Conservation (phyloP, 2,113 vertebrate species). For the Serilophus lunatus region DNA sequence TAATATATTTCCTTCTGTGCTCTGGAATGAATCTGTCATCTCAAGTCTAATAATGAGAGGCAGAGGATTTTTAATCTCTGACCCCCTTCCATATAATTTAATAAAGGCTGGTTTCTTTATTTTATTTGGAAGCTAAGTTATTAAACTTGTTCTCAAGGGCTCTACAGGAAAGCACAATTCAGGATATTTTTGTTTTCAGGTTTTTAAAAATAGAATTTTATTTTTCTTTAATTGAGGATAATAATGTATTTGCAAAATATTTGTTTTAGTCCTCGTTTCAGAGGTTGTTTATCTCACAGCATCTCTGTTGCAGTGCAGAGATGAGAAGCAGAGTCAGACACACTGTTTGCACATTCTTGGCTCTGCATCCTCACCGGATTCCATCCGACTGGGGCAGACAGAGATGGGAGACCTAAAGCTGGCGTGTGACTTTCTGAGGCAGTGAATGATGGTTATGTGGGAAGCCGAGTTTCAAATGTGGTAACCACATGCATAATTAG, state of each 20-base stretch:
- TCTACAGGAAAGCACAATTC: background rate
- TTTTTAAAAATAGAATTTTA: background rate
- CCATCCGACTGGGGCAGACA: conserved; percentile 9
- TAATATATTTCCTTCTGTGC: conserved; percentile 80
- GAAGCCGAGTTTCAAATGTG: conserved; percentile 45
- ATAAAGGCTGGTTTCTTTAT: conserved; percentile 72
- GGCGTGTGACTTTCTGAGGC: conserved; percentile 14
- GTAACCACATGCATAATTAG: conserved; percentile 47
- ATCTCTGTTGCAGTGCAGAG: conserved; percentile 4
- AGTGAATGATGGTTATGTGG: background rate
- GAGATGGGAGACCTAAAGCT: conserved; percentile 6
- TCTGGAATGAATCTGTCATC: conserved; percentile 84
- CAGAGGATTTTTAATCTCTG: conserved; percentile 81
- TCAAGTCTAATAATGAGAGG: conserved; percentile 78
- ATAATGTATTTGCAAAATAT: background rate
- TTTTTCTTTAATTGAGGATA: background rate
- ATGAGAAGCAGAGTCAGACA: conserved; percentile 20
- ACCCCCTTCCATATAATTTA: conserved; percentile 75
- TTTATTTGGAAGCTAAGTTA: conserved; percentile 66
- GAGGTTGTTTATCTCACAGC: conserved; percentile 8
- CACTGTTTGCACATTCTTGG: conserved; percentile 38
- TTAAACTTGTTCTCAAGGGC: conserved; percentile 12
- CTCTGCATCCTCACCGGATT: background rate
- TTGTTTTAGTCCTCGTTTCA: background rate
- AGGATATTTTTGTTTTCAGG: background rate